Conservation (phyloP, 2,888 invertebrate species). For the Flabesymbios commensalis region DNA sequence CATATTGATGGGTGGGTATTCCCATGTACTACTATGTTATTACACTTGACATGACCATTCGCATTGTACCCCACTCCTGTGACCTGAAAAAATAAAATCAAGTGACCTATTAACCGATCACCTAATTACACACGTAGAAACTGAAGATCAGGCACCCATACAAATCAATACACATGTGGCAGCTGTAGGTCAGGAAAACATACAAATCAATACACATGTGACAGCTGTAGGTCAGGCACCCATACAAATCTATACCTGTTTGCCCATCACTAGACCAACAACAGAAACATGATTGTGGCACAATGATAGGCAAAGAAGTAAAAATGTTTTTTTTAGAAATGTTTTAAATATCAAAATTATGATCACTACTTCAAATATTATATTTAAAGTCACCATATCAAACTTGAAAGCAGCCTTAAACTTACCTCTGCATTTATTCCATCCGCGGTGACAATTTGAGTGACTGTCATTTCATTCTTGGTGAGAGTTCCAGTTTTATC, state of each 20-base stretch:
- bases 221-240: not conserved
- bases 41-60: conserved; percentile 75
- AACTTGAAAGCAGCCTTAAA: not conserved
- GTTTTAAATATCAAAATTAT: not conserved
- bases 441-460: conserved; percentile 77
- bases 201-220: not conserved
- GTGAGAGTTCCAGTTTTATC: conserved; percentile 99
- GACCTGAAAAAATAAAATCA: conserved; percentile 61
- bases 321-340: not conserved
- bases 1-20: conserved; percentile 60
- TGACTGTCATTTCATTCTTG: conserved; percentile 99
- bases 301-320: not conserved
- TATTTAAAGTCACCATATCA: not conserved
- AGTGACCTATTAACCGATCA: not conserved
- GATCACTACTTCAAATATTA: not conserved
- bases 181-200: too few species aligned
- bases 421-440: conserved; percentile 83
- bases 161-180: too few species aligned
- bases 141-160: too few species aligned
- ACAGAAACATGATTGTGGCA: not conserved
- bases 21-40: conserved; percentile 46
- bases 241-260: not conserved
- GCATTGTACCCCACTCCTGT: conserved; percentile 91
- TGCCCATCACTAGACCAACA: not conserved
- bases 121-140: too few species aligned